Base-by-base conservation (phyloP, 2,888 invertebrate species). In the Agrotis segetum region DNA sequence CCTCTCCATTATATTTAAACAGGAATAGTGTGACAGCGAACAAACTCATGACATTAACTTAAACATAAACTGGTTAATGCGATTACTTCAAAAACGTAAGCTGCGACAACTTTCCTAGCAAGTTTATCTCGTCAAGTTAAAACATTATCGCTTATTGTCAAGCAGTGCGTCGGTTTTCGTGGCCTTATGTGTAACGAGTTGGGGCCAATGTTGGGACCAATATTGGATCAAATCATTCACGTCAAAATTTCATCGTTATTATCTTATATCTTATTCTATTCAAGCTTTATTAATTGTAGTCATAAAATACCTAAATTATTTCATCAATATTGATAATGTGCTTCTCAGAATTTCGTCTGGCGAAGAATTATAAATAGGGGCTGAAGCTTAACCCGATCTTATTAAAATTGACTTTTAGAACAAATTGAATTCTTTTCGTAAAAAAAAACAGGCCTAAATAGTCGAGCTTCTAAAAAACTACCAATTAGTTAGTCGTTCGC, bases 61-160 rank as follows among this genome's bases (percentile, higher is more conserved):
- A 64, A 83, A 78, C 85, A 80, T 82, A 77, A 74, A 73, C 67
- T 70, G 61, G 73, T 74, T 59, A 76, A 80, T 61, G 73, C 72
- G 75, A 81, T 86, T 85, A 85, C 85, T 86, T 81, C 85, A 77
- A 81, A 85, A 86, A 85, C 81, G 83, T 86, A 85, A 76, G 75
- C 71, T 40, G 6, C 17, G 29, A 21, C n/a, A 83, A 83, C 69
- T 82, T 76, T 70, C 55, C 47, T 44, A 61, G 68, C 58, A 80
- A 85, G 76, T 85, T 83, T 79, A 83, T 79, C 76, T 79, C 74
- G 74, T 73, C 78, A 82, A 82, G 82, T 86, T 85, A 79, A 86
- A 88, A 83, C 77, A 85, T 86, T 85, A 82, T 87, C 83, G 74
- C 79, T 73, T 74, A 74, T 74, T 82, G 81, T 83, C 82, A 81